phyloP scores from a whole-genome alignment of 2,797 vertebrate genomes.

The Hemibagrus guttatus region DNA sequence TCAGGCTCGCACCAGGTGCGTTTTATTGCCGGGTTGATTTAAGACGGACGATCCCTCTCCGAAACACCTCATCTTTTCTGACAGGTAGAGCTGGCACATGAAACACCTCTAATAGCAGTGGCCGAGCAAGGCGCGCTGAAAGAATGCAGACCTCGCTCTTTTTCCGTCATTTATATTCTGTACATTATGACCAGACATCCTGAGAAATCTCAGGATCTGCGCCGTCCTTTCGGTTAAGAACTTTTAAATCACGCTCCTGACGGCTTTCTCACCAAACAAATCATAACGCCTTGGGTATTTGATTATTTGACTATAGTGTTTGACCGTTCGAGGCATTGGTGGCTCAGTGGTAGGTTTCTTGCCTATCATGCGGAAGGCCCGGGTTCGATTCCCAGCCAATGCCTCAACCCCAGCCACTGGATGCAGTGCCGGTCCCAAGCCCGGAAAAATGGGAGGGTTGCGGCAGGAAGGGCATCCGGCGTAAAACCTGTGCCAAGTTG shows the following conservation, averaged over 20 bases:
- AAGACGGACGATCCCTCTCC: slow-evolving; percentile 53
- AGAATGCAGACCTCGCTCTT: slow-evolving; percentile 42
- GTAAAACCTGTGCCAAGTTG: too few relatives aligned
- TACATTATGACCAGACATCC: slow-evolving; percentile 5
- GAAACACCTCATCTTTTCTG: slow-evolving; percentile 64
- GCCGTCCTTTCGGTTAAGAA: neutral
- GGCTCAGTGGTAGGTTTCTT: too few relatives aligned
- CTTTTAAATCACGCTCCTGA: neutral
- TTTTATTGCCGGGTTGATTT: slow-evolving; percentile 79
- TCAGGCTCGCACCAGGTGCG: slow-evolving; percentile 74
- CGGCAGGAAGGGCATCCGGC: too few relatives aligned
- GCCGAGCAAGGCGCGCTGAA: slow-evolving; percentile 42
- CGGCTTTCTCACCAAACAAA: neutral
- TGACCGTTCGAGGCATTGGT: neutral
- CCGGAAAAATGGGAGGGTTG: too few relatives aligned
- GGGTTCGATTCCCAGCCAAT: too few relatives aligned
- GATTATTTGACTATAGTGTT: neutral
- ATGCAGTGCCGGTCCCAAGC: too few relatives aligned
- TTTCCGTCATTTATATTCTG: slow-evolving; percentile 8
- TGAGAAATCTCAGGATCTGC: neutral
- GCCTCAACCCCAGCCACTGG: too few relatives aligned
- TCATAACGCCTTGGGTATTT: neutral
- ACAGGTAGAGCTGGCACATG: slow-evolving; percentile 70
- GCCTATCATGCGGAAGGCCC: too few relatives aligned
- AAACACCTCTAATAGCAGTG: slow-evolving; percentile 53